These are phyloP conservation scores for Stratiolaelaps scimitus DNA, from an alignment of 1,140 invertebrate genomes.

Conservation along the genomic window DNA sequence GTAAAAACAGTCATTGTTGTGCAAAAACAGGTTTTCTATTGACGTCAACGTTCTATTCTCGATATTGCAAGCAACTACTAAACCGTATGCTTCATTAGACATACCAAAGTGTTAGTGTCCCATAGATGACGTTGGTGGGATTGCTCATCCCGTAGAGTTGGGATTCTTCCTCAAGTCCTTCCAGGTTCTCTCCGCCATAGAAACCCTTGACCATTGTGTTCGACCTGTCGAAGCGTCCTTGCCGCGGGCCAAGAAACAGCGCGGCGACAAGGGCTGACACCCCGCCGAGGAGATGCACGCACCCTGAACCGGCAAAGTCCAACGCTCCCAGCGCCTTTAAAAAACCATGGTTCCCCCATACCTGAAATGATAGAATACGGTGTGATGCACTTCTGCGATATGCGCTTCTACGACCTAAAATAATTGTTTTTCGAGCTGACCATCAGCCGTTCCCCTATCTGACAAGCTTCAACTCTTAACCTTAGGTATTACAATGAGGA, in stretches of 20 bases:
- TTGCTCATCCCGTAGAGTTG: constrained; percentile 64
- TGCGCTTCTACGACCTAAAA: no score
- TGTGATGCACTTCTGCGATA: no score
- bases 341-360: constrained; percentile 71
- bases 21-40: no score
- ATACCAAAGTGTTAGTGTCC: constrained; percentile 75
- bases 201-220: no score
- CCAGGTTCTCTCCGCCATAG: background rate
- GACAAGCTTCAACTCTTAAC: no score
- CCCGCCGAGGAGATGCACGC: constrained; percentile 75
- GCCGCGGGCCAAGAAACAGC: constrained; percentile 70
- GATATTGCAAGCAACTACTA: background rate
- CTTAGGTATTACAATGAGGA: no score
- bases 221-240: constrained; percentile 52
- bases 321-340: constrained; percentile 63
- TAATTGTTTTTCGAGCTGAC: no score
- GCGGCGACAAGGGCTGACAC: constrained; percentile 67
- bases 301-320: constrained; percentile 79
- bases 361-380: background rate
- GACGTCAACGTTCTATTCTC: constrained; percentile 25
- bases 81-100: constrained; percentile 17
- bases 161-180: constrained; percentile 57
- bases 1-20: background rate
- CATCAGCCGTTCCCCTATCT: no score
- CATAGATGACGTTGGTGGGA: constrained; percentile 78